A percentile compares a stretch with the other conserved stretches of the same genome.
Conservation (phyloP, 1,140 invertebrate species). For the Microvelia longipes region DNA sequence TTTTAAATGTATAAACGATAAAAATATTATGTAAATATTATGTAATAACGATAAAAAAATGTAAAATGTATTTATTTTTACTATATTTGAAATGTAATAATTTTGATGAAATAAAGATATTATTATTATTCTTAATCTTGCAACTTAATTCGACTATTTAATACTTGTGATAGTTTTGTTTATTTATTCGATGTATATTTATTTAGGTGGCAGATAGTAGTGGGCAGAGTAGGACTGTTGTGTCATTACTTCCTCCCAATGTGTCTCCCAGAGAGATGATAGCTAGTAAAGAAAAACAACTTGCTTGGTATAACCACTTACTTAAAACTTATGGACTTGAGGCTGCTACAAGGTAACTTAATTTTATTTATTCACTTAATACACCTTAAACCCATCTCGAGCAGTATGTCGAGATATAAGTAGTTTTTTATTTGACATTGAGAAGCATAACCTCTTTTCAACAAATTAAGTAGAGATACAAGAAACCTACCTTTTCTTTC, state of each 20-base stretch:
- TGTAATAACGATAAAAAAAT: too few relatives aligned
- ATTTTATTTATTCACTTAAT: neutral
- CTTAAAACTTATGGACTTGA: conserved; percentile 10
- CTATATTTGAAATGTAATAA: too few relatives aligned
- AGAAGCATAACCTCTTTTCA: neutral
- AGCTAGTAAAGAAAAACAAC: conserved; percentile 10
- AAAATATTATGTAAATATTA: too few relatives aligned
- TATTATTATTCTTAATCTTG: too few relatives aligned
- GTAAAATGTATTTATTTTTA: too few relatives aligned
- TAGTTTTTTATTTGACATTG: neutral
- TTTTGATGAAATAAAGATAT: too few relatives aligned
- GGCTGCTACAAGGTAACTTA: conserved; percentile 12
- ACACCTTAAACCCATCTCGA: neutral
- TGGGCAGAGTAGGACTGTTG: neutral
- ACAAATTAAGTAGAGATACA: too few relatives aligned
- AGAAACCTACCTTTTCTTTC: too few relatives aligned
- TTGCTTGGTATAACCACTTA: conserved; percentile 15
- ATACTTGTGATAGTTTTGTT: too few relatives aligned
- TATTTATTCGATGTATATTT: neutral
- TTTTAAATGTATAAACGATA: too few relatives aligned
- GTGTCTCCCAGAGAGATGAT: conserved; percentile 10
- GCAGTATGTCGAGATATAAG: neutral
- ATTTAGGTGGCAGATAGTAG: neutral
- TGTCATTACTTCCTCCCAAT: conserved; percentile 10
- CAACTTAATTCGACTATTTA: too few relatives aligned